Evolutionary conservation across 2,888 invertebrate species (phyloP).

Genomic region (Microctonus hyperodae): DNA sequence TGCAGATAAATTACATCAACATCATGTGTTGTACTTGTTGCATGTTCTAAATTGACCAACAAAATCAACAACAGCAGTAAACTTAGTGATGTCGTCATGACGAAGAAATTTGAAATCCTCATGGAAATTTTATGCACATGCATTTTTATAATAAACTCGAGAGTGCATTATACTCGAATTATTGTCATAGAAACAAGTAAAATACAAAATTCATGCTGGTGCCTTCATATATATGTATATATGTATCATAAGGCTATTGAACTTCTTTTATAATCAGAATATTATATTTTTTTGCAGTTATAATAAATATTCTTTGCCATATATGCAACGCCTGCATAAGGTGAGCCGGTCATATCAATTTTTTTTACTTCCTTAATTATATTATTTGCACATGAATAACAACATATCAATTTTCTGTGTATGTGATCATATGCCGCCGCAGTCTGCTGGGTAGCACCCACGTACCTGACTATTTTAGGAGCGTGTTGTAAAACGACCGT

Average conservation of each 20-base stretch:
- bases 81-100: conserved; percentile 21
- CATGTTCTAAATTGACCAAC: not conserved
- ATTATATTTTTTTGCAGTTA: conserved; percentile 14
- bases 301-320: not conserved
- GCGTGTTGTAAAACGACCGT: conserved; percentile 47
- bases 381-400: not conserved
- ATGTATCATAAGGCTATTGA: conserved; percentile 15
- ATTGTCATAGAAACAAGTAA: conserved; percentile 37
- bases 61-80: conserved; percentile 15
- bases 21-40: conserved; percentile 25
- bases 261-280: conserved; percentile 7
- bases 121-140: not conserved
- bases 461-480: conserved; percentile 60
- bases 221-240: no score
- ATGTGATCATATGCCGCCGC: conserved; percentile 39
- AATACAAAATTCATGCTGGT: conserved; percentile 36
- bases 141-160: conserved; percentile 11
- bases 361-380: no score
- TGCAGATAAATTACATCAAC: conserved; percentile 34
- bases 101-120: conserved; percentile 7
- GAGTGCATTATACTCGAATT: conserved; percentile 18
- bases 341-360: not conserved
- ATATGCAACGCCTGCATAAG: not conserved
- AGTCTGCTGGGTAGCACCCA: conserved; percentile 56
- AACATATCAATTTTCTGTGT: not conserved